These are phyloP conservation scores for Amblyopsis hoosieri DNA, from an alignment of 2,797 vertebrate species.

Conservation along the genomic window DNA sequence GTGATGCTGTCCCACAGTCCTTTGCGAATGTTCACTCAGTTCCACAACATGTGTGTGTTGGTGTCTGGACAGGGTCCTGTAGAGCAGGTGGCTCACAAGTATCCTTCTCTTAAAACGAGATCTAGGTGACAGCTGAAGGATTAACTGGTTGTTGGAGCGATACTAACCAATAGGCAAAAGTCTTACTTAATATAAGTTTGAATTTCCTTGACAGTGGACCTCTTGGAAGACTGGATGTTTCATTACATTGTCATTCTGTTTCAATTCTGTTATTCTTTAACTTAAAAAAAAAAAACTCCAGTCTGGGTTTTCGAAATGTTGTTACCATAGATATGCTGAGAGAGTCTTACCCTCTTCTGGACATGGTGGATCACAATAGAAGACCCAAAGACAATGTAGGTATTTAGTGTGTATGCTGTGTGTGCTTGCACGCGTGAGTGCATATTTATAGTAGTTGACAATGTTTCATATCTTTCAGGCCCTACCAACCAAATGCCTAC, in stretches of 20 bases:
- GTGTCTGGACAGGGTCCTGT: conserved; percentile 91
- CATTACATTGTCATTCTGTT: background rate
- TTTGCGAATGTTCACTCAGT: conserved; percentile 86
- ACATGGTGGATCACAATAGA: conserved; percentile 91
- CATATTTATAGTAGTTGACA: background rate
- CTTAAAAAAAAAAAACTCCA: conserved; percentile 70
- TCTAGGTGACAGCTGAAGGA: background rate
- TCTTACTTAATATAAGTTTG: no score
- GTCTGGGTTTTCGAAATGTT: conserved; percentile 89
- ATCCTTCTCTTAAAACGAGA: conserved; percentile 77
- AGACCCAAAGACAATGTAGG: conserved; percentile 86
- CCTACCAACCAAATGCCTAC: conserved; percentile 79
- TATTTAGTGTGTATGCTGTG: background rate
- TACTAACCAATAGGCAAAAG: no score
- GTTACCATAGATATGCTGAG: conserved; percentile 89
- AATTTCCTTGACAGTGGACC: no score
- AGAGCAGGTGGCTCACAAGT: conserved; percentile 87
- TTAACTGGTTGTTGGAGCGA: conserved; percentile 15
- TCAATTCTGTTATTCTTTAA: conserved; percentile 22
- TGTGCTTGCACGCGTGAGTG: background rate
- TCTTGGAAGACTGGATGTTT: no score
- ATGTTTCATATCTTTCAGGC: conserved; percentile 68
- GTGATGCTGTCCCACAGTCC: conserved; percentile 95
- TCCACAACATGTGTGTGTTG: conserved; percentile 87
- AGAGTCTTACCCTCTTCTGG: conserved; percentile 87